These are phyloP conservation scores for Drosophila subsilvestris DNA, from an alignment of 2,888 invertebrate species.

Conservation along the genomic window DNA sequence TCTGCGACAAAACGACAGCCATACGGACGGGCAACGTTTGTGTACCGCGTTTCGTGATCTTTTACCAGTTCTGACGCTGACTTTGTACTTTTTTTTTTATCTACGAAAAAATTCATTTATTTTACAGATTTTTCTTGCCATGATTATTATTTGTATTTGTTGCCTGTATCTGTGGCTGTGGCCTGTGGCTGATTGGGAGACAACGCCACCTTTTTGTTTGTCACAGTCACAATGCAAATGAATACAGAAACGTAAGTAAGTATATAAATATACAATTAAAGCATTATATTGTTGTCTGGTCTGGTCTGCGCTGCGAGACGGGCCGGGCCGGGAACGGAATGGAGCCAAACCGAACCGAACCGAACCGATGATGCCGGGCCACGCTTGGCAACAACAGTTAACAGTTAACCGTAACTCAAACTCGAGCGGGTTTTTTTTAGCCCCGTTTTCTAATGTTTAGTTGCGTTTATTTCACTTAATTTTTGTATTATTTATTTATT, in stretches of 20 bases:
- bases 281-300: slow-evolving; percentile 27
- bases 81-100: slow-evolving; percentile 63
- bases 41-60: slow-evolving; percentile 74
- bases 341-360: slow-evolving; percentile 33
- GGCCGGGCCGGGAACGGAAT: slow-evolving; percentile 14
- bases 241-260: slow-evolving; percentile 30
- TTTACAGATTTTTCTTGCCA: slow-evolving; percentile 42
- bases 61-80: slow-evolving; percentile 69
- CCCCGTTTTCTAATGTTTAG: slow-evolving; percentile 39
- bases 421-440: slow-evolving; percentile 40
- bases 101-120: slow-evolving; percentile 53
- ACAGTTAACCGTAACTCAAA: slow-evolving; percentile 27
- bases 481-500: slow-evolving; percentile 27
- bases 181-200: slow-evolving; percentile 45
- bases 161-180: slow-evolving; percentile 30
- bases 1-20: slow-evolving; percentile 65
- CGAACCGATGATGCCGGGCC: slow-evolving; percentile 40
- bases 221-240: slow-evolving; percentile 51
- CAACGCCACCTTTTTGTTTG: slow-evolving; percentile 52
- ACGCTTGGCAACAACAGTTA: slow-evolving; percentile 62
- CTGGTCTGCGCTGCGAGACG: no score
- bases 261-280: slow-evolving; percentile 48
- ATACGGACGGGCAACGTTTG: slow-evolving; percentile 32
- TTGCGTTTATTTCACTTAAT: slow-evolving; percentile 40
- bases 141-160: slow-evolving; percentile 25